Evolutionary conservation across 37 sponge, comb jelly and placozoan species (phyloP), one percentile per base, ranked within the genome.

Genomic region (Chondrilla cf. caribensis): DNA sequence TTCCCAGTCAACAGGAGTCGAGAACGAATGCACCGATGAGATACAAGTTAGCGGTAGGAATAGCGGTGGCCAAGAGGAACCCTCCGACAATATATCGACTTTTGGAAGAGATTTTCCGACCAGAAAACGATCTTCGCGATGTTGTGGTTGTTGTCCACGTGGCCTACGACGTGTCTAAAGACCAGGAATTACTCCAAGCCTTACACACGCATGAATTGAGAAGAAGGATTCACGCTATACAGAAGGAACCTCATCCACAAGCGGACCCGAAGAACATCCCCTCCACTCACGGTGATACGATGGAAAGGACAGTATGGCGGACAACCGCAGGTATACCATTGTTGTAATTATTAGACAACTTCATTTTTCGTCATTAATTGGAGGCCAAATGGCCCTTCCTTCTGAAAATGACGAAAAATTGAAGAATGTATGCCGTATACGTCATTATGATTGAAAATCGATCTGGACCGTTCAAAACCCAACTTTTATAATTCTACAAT

Each of bases 281-380:
- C 24, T 24, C 37, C 64, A 84, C 84, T 8, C 67, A 58, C n/a
- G 44, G 44, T 22, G 84, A 84, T 77, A 71, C 77, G 25, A 31
- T 84, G 76, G 76, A 73, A 28, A 72, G 84, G 58, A 76, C 67
- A 31, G 54, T 62, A 39, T 84, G 84, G 84, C 51, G 84, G 38
- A 84, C 84, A 58, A 76, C 36, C 8, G 77, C 72, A 36, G 84
- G 84, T 84, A 28, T n/a, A n/a, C n/a, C n/a, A n/a, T n/a, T n/a
- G n/a, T n/a, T n/a, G n/a, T n/a, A 66, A 67, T n/a, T n/a, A n/a
- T n/a, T n/a, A n/a, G n/a, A n/a, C n/a, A n/a, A n/a, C n/a, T n/a
- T n/a, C n/a, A n/a, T n/a, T n/a, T n/a, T n/a, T n/a, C n/a, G n/a
- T n/a, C n/a, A n/a, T n/a, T n/a, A n/a, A n/a, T n/a, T n/a, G n/a